Conservation (phyloP, 2,797 vertebrate species). For the Eremophila alpestris region DNA sequence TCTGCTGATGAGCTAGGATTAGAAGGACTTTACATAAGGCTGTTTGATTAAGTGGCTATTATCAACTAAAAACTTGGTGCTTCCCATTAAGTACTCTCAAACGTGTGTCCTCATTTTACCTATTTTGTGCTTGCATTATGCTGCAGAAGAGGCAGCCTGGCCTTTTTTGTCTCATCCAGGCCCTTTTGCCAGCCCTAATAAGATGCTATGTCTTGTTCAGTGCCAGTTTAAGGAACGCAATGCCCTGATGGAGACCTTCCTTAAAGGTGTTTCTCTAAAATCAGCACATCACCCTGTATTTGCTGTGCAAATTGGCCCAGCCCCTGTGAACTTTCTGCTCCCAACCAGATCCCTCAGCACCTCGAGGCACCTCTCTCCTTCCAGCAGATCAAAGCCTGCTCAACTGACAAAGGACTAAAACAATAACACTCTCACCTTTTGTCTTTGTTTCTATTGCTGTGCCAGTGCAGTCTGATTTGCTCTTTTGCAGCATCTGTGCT, state of each 20-base stretch:
- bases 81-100: constrained; percentile 43
- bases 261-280: not conserved
- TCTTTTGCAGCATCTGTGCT: constrained; percentile 40
- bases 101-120: not conserved
- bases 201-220: not conserved
- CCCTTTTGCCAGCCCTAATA: not conserved
- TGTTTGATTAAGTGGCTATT: constrained; percentile 62
- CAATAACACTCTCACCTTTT: constrained; percentile 12
- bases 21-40: constrained; percentile 36
- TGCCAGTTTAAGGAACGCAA: not conserved
- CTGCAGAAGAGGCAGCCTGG: not conserved
- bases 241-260: not conserved
- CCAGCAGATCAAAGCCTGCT: not conserved
- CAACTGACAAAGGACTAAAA: not conserved
- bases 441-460: constrained; percentile 7
- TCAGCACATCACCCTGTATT: not conserved
- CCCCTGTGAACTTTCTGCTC: not conserved
- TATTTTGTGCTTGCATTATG: not conserved
- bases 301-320: not conserved
- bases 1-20: constrained; percentile 31
- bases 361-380: not conserved
- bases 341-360: not conserved
- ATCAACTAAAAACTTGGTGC: constrained; percentile 41
- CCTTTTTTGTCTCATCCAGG: not conserved
- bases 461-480: constrained; percentile 5